phyloP scores from a whole-genome alignment of 2,113 vertebrate species.

The Protobothrops mucrosquamatus region DNA sequence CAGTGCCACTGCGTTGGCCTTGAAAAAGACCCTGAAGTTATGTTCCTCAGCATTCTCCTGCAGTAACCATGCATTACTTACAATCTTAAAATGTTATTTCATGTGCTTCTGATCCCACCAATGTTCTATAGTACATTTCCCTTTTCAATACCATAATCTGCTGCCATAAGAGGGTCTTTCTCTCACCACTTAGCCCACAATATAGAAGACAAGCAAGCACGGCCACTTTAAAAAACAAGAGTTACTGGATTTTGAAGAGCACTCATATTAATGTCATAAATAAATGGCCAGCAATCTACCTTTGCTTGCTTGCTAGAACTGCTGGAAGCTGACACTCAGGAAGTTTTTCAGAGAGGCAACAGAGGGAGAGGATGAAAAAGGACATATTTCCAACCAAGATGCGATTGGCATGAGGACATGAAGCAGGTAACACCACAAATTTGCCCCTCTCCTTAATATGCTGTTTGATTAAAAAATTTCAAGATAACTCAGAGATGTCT shows the following conservation, averaged over 20 bases:
- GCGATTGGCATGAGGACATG: not conserved
- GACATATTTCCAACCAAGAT: not conserved
- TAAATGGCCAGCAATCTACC: not conserved
- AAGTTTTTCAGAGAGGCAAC: not conserved
- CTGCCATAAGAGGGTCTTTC: not conserved
- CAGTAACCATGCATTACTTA: not conserved
- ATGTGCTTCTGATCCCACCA: constrained; percentile 23
- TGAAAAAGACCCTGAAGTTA: not conserved
- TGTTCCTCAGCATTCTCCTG: not conserved
- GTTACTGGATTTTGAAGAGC: not conserved
- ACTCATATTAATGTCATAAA: not conserved
- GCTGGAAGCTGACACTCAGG: not conserved
- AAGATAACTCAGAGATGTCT: not conserved
- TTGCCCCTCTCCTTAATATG: not conserved
- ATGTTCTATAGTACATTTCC: constrained; percentile 15
- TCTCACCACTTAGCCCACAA: not conserved
- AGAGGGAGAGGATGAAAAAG: not conserved
- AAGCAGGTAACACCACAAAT: not conserved
- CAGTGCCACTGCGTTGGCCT: not conserved
- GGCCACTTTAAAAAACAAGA: not conserved
- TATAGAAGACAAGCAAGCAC: not conserved
- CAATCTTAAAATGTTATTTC: constrained; percentile 35
- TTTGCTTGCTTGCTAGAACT: not conserved
- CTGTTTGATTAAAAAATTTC: not conserved
- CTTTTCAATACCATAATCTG: not conserved